Evolutionary conservation across 2,888 invertebrate genomes (phyloP).

Genomic region (Apamea anceps): DNA sequence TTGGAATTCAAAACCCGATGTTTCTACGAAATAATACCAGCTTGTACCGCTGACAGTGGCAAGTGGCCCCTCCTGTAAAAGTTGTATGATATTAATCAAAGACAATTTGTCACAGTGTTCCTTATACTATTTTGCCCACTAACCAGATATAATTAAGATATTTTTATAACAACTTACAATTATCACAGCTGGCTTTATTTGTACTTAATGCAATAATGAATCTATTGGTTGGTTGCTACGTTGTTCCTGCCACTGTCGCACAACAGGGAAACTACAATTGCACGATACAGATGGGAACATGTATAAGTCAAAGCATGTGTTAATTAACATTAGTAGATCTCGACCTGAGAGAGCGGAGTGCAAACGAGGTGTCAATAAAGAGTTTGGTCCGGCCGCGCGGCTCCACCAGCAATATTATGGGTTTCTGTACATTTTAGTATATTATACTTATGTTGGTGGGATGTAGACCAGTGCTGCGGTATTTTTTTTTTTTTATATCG

Average conservation of each 20-base stretch:
- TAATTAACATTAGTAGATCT: not conserved
- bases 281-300: not conserved
- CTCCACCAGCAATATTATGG: not conserved
- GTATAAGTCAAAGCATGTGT: not conserved
- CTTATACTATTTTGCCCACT: not conserved
- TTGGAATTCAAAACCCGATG: slow-evolving; percentile 15
- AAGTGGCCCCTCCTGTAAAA: slow-evolving; percentile 3
- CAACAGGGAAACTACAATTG: not conserved
- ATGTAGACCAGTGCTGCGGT: not conserved
- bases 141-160: not conserved
- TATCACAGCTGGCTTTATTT: not conserved
- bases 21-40: slow-evolving; percentile 24
- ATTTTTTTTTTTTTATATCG: not conserved
- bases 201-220: not conserved
- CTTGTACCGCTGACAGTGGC: slow-evolving; percentile 7
- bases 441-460: not conserved
- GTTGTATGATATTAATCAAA: slow-evolving; percentile 5
- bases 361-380: not conserved
- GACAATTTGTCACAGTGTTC: not conserved
- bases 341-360: not conserved
- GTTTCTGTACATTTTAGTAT: not conserved
- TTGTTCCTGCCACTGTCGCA: not conserved
- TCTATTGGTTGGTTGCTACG: not conserved
- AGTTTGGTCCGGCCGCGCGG: not conserved
- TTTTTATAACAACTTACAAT: not conserved